Percentiles rank a stretch among this genome's conserved stretches.
These are phyloP conservation scores for Periparus ater DNA, from an alignment of 2,797 vertebrate species.

Conservation along the genomic window DNA sequence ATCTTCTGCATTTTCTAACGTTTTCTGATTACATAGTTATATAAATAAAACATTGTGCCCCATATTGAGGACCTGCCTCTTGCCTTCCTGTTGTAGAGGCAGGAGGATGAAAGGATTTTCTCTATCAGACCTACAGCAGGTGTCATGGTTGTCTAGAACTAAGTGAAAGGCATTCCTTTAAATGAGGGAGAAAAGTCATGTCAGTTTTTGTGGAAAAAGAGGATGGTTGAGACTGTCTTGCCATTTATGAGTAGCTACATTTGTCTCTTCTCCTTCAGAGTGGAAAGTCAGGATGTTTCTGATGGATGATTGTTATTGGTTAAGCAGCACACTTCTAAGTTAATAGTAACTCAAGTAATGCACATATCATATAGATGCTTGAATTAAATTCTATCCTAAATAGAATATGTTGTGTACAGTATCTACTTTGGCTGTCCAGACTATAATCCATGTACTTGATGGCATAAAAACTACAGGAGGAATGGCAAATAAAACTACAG, in stretches of 20 bases:
- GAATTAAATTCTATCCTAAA: not conserved
- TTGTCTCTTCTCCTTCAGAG: not conserved
- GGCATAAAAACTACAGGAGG: not conserved
- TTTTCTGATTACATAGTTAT: not conserved
- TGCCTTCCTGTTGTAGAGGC: not conserved
- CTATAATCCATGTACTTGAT: not conserved
- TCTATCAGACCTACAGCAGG: not conserved
- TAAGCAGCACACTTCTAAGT: not conserved
- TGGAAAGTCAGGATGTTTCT: not conserved
- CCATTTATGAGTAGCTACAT: not conserved
- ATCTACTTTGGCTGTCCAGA: not conserved
- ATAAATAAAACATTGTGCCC: not conserved
- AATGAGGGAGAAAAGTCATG: not conserved
- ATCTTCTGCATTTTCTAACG: not conserved
- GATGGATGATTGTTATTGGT: not conserved
- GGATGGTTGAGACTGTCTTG: not conserved
- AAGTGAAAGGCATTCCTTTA: not conserved
- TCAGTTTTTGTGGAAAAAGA: not conserved
- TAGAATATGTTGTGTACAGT: not conserved
- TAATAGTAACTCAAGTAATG: not conserved
- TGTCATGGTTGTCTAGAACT: not conserved
- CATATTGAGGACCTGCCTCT: not conserved
- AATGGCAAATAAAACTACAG: not conserved
- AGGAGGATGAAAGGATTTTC: not conserved
- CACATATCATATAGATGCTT: not conserved